Evolutionary conservation across 2,113 vertebrate species (phyloP).

Genomic region (Echinops telfairi): DNA sequence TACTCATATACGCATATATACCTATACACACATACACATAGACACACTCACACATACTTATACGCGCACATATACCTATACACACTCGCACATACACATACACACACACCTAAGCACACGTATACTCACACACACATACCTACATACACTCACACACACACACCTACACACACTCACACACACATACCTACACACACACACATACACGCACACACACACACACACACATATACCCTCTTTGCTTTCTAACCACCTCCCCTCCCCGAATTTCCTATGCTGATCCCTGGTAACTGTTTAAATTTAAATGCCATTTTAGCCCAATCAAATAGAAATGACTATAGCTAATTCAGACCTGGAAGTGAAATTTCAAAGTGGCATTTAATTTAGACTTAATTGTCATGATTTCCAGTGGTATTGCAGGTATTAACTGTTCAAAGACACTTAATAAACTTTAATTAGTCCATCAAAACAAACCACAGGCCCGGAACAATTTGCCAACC

Average conservation of each 20-base stretch:
- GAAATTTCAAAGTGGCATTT: slow-evolving; percentile 66
- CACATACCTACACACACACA: no score
- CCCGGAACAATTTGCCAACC: background rate
- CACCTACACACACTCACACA: no score
- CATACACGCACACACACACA: background rate
- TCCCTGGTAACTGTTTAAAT: background rate
- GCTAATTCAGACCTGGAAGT: slow-evolving; percentile 39
- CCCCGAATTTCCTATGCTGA: background rate
- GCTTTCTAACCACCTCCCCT: background rate
- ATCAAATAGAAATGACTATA: background rate
- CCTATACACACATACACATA: no score
- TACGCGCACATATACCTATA: no score
- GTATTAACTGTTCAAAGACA: slow-evolving; percentile 66
- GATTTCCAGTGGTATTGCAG: slow-evolving; percentile 42
- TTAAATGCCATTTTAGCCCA: background rate
- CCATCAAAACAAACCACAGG: background rate
- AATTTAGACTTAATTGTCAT: slow-evolving; percentile 59
- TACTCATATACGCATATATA: no score
- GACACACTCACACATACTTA: no score
- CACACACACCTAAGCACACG: no score
- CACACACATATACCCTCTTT: background rate
- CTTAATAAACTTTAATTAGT: slow-evolving; percentile 38
- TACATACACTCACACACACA: no score
- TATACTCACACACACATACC: no score
- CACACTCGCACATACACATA: no score